Percentiles rank a stretch among this genome's conserved stretches.
Conservation (phyloP, 2,797 vertebrate species). For the Thalassophryne amazonica region DNA sequence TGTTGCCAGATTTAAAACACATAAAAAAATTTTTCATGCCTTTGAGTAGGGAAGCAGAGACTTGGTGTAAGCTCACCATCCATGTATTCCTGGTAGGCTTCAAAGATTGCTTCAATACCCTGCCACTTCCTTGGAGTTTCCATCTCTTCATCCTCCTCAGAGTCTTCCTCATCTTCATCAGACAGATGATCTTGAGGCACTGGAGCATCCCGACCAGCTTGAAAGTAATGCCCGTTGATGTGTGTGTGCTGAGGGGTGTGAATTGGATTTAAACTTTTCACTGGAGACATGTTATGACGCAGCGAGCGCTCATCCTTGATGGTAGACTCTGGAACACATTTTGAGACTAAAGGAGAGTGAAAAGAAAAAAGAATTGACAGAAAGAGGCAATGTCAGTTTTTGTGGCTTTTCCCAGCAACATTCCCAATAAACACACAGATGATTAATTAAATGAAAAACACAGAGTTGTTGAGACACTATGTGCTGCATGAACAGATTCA, state of each 20-base stretch:
- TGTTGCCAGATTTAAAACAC: too few species aligned
- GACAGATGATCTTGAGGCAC: slow-evolving; percentile 34
- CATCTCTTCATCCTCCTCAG: slow-evolving; percentile 68
- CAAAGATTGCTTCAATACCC: slow-evolving; percentile 89
- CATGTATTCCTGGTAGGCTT: slow-evolving; percentile 89
- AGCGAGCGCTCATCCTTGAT: slow-evolving; percentile 73
- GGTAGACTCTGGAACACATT: slow-evolving; percentile 32
- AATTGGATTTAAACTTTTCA: slow-evolving; percentile 62
- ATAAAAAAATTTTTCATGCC: too few species aligned
- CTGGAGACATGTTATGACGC: slow-evolving; percentile 82
- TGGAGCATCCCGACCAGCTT: slow-evolving; percentile 46
- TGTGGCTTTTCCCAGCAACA: background rate
- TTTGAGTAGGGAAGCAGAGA: too few species aligned
- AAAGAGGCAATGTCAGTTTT: background rate
- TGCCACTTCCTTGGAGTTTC: slow-evolving; percentile 85
- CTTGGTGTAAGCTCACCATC: slow-evolving; percentile 76
- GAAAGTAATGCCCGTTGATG: slow-evolving; percentile 77
- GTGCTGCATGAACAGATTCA: too few species aligned
- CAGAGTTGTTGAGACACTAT: too few species aligned
- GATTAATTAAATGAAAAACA: too few species aligned
- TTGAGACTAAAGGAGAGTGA: slow-evolving; percentile 62
- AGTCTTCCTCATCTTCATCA: slow-evolving; percentile 63
- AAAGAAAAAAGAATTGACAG: slow-evolving; percentile 1
- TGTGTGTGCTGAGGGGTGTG: slow-evolving; percentile 45
- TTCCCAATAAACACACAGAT: background rate